Evolutionary conservation across 2,888 invertebrate species (phyloP).

Genomic region (Phania funesta): DNA sequence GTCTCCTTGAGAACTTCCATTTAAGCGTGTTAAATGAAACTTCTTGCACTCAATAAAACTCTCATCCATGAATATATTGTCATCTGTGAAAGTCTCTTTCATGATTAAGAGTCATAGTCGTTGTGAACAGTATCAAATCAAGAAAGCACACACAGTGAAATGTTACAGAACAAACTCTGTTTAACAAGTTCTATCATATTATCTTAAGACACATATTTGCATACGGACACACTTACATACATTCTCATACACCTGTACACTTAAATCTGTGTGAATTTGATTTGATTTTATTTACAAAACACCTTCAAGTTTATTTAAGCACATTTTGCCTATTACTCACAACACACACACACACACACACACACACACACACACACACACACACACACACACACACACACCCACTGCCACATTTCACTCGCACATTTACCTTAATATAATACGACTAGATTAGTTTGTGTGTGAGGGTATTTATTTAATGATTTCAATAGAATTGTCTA

Average conservation of each 20-base stretch:
- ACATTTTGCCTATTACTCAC: slow-evolving; percentile 47
- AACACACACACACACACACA: slow-evolving; percentile 1
- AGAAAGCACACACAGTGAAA: not conserved
- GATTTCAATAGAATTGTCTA: slow-evolving; percentile 44
- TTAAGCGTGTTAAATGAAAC: not conserved
- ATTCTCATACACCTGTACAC: not conserved
- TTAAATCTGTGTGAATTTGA: slow-evolving; percentile 15
- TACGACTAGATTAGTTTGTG: not conserved
- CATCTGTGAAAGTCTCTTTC: not conserved
- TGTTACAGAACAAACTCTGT: slow-evolving; percentile 11
- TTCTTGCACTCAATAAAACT: slow-evolving; percentile 12
- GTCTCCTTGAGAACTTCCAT: not conserved
- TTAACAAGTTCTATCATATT: not conserved
- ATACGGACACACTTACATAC: not conserved
- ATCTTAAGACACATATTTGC: slow-evolving; percentile 30
- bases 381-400: not conserved
- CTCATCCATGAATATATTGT: too few species aligned
- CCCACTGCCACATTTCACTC: not conserved
- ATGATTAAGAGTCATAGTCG: not conserved
- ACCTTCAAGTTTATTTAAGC: slow-evolving; percentile 63
- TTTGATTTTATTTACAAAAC: slow-evolving; percentile 63
- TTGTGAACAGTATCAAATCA: not conserved
- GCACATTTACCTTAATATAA: not conserved
- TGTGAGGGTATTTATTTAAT: not conserved
- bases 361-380: not conserved